Percentiles rank a stretch among this genome's conserved stretches.
Conservation (phyloP, 1,140 invertebrate species). For the Drosophila lacertosa region DNA sequence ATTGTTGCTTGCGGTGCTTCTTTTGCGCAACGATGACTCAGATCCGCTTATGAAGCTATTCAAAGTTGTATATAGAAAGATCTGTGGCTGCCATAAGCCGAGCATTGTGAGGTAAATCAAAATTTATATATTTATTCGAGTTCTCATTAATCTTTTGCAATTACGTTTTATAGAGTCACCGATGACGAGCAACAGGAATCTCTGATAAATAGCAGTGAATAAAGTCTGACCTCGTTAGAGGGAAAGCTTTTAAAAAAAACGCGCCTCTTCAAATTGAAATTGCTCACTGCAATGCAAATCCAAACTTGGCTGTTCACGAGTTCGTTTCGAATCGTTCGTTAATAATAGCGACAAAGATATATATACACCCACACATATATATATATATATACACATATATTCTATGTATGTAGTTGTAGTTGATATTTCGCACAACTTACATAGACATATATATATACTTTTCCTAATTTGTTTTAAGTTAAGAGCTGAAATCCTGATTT, state of each 20-base stretch:
- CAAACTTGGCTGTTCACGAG: conserved; percentile 81
- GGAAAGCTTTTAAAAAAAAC: conserved; percentile 64
- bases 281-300: conserved; percentile 78
- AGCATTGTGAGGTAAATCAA: conserved; percentile 85
- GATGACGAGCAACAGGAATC: conserved; percentile 90
- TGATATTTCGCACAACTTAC: conserved; percentile 46
- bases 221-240: conserved; percentile 16
- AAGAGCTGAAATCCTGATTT: conserved; percentile 17
- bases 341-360: conserved; percentile 65
- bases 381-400: conserved; percentile 36
- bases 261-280: conserved; percentile 53
- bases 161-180: conserved; percentile 86
- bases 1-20: conserved; percentile 90
- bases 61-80: conserved; percentile 86
- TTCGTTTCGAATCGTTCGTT: conserved; percentile 80
- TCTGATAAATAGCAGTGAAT: conserved; percentile 86
- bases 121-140: neutral
- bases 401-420: conserved; percentile 54
- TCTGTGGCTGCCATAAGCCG: conserved; percentile 85
- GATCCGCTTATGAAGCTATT: conserved; percentile 90
- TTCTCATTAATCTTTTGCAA: neutral
- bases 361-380: conserved; percentile 11
- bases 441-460: conserved; percentile 43
- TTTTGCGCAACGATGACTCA: conserved; percentile 93
- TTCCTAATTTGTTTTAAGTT: conserved; percentile 23